Evolutionary conservation across 2,797 vertebrate species (phyloP).

Genomic region (Acomys russatus): DNA sequence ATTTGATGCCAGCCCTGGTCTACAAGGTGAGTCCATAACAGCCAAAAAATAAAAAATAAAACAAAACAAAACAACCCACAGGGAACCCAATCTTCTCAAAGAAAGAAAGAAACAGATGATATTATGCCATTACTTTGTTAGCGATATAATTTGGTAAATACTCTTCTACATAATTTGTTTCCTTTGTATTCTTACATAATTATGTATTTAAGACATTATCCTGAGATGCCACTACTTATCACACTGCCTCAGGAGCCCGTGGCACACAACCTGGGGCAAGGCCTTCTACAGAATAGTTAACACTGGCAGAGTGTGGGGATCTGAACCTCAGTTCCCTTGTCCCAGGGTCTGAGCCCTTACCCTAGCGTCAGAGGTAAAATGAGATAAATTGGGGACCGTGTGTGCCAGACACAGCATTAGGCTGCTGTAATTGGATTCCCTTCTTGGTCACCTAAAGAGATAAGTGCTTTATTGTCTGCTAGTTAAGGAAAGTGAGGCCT

Average conservation of each 20-base stretch:
- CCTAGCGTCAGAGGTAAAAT: slow-evolving; percentile 38
- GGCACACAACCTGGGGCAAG: not conserved
- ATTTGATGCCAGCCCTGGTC: too few relatives aligned
- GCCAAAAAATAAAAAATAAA: too few relatives aligned
- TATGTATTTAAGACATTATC: not conserved
- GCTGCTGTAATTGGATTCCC: slow-evolving; percentile 62
- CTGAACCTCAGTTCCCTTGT: slow-evolving; percentile 35
- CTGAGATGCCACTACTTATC: not conserved
- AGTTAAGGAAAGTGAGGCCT: slow-evolving; percentile 64
- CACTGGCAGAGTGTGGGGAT: not conserved
- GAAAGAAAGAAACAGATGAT: too few relatives aligned
- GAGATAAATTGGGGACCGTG: not conserved
- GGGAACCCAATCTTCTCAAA: too few relatives aligned
- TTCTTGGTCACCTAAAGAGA: not conserved
- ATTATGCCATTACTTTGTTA: not conserved
- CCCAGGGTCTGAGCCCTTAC: not conserved
- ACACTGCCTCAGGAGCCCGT: not conserved
- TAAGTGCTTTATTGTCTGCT: slow-evolving; percentile 45
- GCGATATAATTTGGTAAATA: not conserved
- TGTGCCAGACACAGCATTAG: not conserved
- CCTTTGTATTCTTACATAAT: not conserved
- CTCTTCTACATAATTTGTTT: not conserved
- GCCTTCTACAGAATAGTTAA: not conserved
- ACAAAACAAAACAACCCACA: too few relatives aligned
- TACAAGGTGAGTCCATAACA: too few relatives aligned